Evolutionary conservation across 1,140 invertebrate species (phyloP).

Genomic region (Ericerus pela): DNA sequence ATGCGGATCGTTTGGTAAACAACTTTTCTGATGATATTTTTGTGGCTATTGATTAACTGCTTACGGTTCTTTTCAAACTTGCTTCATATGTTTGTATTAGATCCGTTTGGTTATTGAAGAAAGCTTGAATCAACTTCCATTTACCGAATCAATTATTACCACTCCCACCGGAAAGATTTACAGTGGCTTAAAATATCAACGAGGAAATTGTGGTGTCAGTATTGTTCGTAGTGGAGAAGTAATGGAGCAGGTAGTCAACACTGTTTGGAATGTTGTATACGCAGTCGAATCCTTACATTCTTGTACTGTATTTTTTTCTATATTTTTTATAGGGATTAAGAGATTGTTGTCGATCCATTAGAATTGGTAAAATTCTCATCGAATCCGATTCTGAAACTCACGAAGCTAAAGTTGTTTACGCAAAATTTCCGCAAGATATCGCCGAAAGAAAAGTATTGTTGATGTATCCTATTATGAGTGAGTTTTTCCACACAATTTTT

Average conservation of each 20-base stretch:
- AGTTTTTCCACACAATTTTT: conserved; percentile 25
- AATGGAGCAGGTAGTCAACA: conserved; percentile 71
- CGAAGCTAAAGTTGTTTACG: conserved; percentile 91
- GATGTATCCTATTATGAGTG: conserved; percentile 97
- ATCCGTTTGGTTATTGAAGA: conserved; percentile 95
- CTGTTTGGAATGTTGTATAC: neutral
- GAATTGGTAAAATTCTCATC: conserved; percentile 96
- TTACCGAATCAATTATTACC: conserved; percentile 68
- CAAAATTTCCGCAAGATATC: conserved; percentile 94
- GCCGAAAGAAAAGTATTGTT: conserved; percentile 75
- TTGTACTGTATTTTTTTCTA: neutral
- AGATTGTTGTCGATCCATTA: conserved; percentile 93
- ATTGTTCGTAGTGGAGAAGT: conserved; percentile 76
- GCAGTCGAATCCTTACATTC: neutral
- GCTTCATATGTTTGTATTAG: conserved; percentile 30
- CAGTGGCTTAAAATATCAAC: conserved; percentile 80
- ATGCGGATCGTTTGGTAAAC: conserved; percentile 75
- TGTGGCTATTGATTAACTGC: neutral
- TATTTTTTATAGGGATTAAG: conserved; percentile 54
- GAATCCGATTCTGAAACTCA: conserved; percentile 92
- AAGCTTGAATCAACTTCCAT: conserved; percentile 92
- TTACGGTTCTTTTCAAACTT: conserved; percentile 11
- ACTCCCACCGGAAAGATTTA: conserved; percentile 87
- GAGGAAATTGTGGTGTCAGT: conserved; percentile 97
- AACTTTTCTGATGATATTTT: no score